These are phyloP conservation scores for Okapia johnstoni DNA, from an alignment of 2,113 vertebrate species.

Conservation along the genomic window DNA sequence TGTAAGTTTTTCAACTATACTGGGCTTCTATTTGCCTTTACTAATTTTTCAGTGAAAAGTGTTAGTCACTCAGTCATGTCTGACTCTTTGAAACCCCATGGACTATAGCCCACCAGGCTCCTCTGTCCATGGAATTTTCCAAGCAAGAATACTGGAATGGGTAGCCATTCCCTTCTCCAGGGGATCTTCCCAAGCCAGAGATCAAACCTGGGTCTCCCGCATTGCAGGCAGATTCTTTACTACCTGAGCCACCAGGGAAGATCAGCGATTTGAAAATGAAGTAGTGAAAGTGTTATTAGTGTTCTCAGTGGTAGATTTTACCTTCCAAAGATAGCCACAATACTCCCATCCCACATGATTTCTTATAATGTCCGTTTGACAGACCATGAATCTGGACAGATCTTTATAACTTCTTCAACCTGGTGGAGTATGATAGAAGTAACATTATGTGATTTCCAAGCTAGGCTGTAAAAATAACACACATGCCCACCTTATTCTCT, in stretches of 20 bases:
- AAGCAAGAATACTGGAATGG: background rate
- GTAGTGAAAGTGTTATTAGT: background rate
- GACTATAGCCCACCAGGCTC: background rate
- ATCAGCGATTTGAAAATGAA: background rate
- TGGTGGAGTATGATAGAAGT: background rate
- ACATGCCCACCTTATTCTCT: background rate
- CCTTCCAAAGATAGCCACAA: background rate
- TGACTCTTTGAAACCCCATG: background rate
- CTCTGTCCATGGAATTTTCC: background rate
- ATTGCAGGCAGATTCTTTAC: background rate
- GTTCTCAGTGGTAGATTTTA: background rate
- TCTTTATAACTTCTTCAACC: background rate
- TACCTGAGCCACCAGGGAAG: background rate
- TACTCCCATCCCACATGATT: background rate
- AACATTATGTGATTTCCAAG: background rate
- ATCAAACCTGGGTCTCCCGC: accelerated
- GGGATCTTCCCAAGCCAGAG: background rate
- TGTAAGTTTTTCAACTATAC: conserved; percentile 2
- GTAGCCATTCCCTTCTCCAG: background rate
- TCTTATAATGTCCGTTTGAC: background rate
- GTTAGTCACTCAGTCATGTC: background rate
- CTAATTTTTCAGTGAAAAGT: background rate
- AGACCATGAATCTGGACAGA: background rate
- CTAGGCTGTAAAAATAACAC: background rate
- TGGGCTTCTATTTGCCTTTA: background rate